phyloP scores from a whole-genome alignment of 2,888 invertebrate genomes.

The Acrobeloides nanus region DNA sequence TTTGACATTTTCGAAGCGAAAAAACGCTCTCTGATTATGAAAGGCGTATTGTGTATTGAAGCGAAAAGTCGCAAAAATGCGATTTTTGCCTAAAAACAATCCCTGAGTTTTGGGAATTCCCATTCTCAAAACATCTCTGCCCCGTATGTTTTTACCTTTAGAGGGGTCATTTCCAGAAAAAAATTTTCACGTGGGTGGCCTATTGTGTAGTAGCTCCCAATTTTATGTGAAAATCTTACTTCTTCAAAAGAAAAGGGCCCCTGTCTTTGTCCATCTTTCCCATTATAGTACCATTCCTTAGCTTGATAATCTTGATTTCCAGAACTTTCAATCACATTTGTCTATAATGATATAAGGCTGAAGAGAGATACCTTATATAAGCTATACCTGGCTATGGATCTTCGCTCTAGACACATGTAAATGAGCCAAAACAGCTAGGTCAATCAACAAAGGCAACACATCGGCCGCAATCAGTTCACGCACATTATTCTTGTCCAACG shows the following conservation, averaged over 20 bases:
- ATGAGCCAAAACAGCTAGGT: constrained; percentile 87
- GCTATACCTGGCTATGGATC: constrained; percentile 58
- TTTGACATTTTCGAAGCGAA: too few relatives aligned
- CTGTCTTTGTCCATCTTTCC: constrained; percentile 56
- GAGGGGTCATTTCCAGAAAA: too few relatives aligned
- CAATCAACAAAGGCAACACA: constrained; percentile 80
- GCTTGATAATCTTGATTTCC: constrained; percentile 12
- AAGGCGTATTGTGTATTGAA: too few relatives aligned
- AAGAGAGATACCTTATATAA: not conserved
- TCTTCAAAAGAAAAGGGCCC: constrained; percentile 58
- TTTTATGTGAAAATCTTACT: too few relatives aligned
- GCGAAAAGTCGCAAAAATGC: not conserved
- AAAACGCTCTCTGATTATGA: too few relatives aligned
- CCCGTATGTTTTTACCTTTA: too few relatives aligned
- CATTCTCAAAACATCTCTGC: too few relatives aligned
- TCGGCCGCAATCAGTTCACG: constrained; percentile 82
- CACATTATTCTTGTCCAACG: constrained; percentile 78
- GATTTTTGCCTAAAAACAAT: constrained; percentile 4
- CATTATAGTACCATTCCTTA: constrained; percentile 88
- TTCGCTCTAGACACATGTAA: constrained; percentile 72
- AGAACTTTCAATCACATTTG: constrained; percentile 77
- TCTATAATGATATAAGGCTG: constrained; percentile 61
- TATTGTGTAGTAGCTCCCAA: too few relatives aligned
- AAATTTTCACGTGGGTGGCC: too few relatives aligned
- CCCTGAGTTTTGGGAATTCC: too few relatives aligned